Evolutionary conservation across 1,140 invertebrate genomes (phyloP).

Genomic region (Laupala kohalensis): DNA sequence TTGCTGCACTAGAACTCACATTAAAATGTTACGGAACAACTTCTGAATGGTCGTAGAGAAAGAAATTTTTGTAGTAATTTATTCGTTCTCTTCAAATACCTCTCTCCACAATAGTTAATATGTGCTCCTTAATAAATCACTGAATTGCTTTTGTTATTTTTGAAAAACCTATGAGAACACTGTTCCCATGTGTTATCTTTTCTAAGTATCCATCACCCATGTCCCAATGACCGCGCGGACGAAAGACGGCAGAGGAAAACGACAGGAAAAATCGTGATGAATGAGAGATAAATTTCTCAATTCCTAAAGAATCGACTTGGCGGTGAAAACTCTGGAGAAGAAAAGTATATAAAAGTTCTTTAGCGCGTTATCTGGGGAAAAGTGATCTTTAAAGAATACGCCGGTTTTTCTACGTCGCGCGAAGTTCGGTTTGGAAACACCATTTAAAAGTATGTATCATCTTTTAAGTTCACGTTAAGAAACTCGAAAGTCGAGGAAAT

Average conservation of each 20-base stretch:
- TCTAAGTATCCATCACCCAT: too few relatives aligned
- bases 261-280: neutral
- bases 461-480: neutral
- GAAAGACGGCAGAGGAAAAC: neutral
- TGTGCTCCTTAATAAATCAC: too few relatives aligned
- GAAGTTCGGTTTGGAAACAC: neutral
- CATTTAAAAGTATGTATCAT: neutral
- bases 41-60: too few relatives aligned
- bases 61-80: too few relatives aligned
- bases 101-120: too few relatives aligned
- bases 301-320: neutral
- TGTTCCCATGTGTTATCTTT: too few relatives aligned
- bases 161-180: too few relatives aligned
- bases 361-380: neutral
- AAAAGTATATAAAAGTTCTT: neutral
- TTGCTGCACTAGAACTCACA: too few relatives aligned
- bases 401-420: neutral
- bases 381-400: neutral
- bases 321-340: neutral
- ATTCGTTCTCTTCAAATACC: too few relatives aligned
- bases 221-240: neutral
- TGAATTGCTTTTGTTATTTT: too few relatives aligned
- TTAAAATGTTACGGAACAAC: too few relatives aligned
- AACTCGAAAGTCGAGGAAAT: neutral
- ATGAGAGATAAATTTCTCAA: neutral